Base-by-base conservation (phyloP, 2,797 vertebrate species). In the Peromyscus nudipes region DNA sequence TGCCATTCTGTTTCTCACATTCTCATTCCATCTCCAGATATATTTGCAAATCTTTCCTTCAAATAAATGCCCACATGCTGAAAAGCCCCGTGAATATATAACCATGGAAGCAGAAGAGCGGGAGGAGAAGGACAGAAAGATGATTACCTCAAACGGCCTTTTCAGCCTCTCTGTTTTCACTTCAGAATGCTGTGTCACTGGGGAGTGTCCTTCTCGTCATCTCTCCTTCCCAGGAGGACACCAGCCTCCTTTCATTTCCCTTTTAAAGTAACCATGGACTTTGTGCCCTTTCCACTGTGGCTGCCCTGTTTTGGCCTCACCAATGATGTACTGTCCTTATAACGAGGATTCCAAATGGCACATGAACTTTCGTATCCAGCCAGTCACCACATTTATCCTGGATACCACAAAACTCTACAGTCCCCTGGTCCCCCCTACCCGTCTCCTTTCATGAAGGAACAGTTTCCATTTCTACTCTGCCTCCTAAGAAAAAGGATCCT, bases 251-350 rank as follows among this genome's bases (percentile, higher is more conserved):
- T 96, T 98, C 90, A 89, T 52, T 94, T 91, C 91, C 93, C 95
- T 97, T 89, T 94, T 83, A 52, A 97, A 97, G 94, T 94, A 96
- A 89, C 80, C 95, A 52, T 57, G 10, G 57, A 95, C 40, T 96
- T 94, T 93, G 95, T 86, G 67, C 67, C 52, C 91, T 4, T n/a
- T 21, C 77, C 90, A 13, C 29, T 77, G 69, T 19, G 86, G 8
- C 82, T 81, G 34, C 2, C 1, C 19, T 34, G 57, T 77, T 19
- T 67, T 29, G 62, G 62, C 37, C 71, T 94, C 62, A 27, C 67
- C 95, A 88, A 96, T 89, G 76, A 57, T 69, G 96, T 25, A 89
- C 34, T 37, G 85, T 97, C 83, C 85, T 93, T 96, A 86, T 93
- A 89, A 91, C 43, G 86, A 93, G 65, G 81, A 17, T 83, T 96